Evolutionary conservation across 1,140 invertebrate genomes (phyloP), one percentile per base, ranked within the genome.

Genomic region (Paraescarpia echinospica): DNA sequence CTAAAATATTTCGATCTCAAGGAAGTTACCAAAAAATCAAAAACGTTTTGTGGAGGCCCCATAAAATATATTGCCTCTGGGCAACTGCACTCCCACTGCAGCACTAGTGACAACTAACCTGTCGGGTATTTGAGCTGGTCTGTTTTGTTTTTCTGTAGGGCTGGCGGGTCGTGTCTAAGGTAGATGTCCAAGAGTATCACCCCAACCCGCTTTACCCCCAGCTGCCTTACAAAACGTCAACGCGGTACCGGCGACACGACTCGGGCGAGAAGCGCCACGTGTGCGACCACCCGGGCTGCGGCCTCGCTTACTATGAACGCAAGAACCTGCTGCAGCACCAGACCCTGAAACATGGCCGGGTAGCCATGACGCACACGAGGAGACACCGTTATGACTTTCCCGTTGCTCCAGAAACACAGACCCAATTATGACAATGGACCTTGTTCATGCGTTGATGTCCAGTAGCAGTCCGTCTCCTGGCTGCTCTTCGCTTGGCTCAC

Each of bases 321-420:
- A 34, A 92, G 92, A 92, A 93, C 92, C 51, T 93, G 48, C n/a
- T 88, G 14, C 14, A 89, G 48, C 48, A 93, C 35, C 22, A 92
- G 35, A 33, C 18, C 92, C 33, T 35, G 91, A 92, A 92, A 59
- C 91, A 93, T 77, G 51, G 93, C 91, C 48, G 41, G 12, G 59
- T 77, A 18, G 14, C 59, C 14, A 31, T 27, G 59, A 27, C 59
- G 27, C 59, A 77, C 59, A 18, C 18, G 18, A 77, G 59, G 59
- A 77, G 59, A 77, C 22, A 77, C 22, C 14, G 14, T 77, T 31
- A 6, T 77, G 59, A 31, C 59, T 22, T 2, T 77, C 59, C 22
- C 4, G 22, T 2, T 18, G 27, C 27, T 77, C 59, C 1, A 22
- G 59, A 77, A 27, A 6, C 59, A 77, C 59, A 77, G 2, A 77